Conservation (phyloP, 2,113 vertebrate species). For the Corythaeola cristata region DNA sequence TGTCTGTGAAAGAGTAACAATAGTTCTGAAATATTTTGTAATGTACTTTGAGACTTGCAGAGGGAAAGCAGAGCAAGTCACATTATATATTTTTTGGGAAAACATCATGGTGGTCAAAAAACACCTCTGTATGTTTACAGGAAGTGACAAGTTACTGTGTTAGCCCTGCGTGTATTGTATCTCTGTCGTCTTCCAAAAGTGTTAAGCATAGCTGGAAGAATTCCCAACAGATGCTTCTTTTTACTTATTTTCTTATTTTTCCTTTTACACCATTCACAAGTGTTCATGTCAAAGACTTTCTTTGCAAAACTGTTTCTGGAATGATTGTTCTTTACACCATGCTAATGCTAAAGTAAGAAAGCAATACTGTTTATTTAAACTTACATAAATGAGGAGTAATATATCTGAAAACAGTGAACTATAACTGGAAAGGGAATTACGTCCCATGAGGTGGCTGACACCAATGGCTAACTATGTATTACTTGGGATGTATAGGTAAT, state of each 20-base stretch:
- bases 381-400: neutral
- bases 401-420: neutral
- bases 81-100: neutral
- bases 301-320: neutral
- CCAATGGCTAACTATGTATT: neutral
- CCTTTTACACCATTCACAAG: neutral
- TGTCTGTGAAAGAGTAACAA: neutral
- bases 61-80: neutral
- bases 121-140: neutral
- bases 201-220: constrained; percentile 23
- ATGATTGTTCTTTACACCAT: neutral
- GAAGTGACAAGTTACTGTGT: constrained; percentile 28
- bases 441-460: neutral
- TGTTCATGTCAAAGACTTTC: neutral
- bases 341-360: neutral
- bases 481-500: neutral
- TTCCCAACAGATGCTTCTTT: constrained; percentile 32
- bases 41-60: neutral
- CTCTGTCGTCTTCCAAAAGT: constrained; percentile 39
- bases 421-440: neutral
- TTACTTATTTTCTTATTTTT: neutral
- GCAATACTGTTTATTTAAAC: neutral
- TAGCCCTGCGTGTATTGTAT: neutral
- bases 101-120: neutral
- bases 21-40: neutral